These are phyloP conservation scores for Megamerina dolium DNA, from an alignment of 2,888 invertebrate species.

Conservation along the genomic window DNA sequence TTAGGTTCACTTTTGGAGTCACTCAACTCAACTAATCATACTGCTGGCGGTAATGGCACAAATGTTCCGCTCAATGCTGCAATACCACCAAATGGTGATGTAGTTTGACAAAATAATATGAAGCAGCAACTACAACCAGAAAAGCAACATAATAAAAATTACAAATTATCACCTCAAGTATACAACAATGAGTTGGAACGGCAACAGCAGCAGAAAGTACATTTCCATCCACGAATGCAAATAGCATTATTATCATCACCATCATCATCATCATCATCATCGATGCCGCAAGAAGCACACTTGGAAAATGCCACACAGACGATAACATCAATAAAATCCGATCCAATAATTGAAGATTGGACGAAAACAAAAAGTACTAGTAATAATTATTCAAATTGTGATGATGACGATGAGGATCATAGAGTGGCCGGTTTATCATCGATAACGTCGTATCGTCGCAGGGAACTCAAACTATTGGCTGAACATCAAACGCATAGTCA, in stretches of 20 bases:
- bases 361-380: slow-evolving; percentile 12
- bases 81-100: slow-evolving; percentile 38
- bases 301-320: slow-evolving; percentile 3
- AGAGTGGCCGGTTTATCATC: too few relatives aligned
- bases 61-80: too few relatives aligned
- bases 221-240: slow-evolving; percentile 10
- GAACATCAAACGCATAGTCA: slow-evolving; percentile 33
- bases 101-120: slow-evolving; percentile 41
- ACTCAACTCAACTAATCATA: too few relatives aligned
- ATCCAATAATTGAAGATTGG: slow-evolving; percentile 4
- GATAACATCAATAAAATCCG: neutral
- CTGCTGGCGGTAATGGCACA: too few relatives aligned
- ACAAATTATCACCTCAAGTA: too few relatives aligned
- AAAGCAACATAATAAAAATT: too few relatives aligned
- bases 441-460: too few relatives aligned
- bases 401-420: too few relatives aligned
- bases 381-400: slow-evolving; percentile 14
- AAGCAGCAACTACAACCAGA: slow-evolving; percentile 19
- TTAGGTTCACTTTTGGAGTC: slow-evolving; percentile 43
- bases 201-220: slow-evolving; percentile 8
- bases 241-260: slow-evolving; percentile 3
- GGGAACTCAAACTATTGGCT: slow-evolving; percentile 32
- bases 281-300: slow-evolving; percentile 9
- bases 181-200: slow-evolving; percentile 8
- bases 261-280: slow-evolving; percentile 9